Conservation (phyloP, 2,888 invertebrate genomes). For the Hyppa rectilinea region DNA sequence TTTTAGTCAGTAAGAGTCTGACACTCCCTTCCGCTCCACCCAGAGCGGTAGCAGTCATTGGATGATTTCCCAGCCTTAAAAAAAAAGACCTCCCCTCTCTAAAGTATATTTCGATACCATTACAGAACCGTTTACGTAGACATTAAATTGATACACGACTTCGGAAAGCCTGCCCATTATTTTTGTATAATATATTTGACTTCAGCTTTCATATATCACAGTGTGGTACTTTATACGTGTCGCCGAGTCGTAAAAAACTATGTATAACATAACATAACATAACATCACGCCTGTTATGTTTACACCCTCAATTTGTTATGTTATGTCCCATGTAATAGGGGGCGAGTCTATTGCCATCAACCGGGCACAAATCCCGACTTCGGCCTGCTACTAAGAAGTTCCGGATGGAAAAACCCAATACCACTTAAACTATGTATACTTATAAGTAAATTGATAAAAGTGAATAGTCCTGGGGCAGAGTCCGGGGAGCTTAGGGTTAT, state of each 20-base stretch:
- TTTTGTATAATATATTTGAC: conserved; percentile 60
- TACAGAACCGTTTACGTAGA: conserved; percentile 49
- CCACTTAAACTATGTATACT: conserved; percentile 6
- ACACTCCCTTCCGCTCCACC: too few species aligned
- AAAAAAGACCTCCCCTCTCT: conserved; percentile 22
- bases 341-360: too few species aligned
- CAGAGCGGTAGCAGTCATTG: too few species aligned
- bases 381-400: too few species aligned
- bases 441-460: conserved; percentile 20
- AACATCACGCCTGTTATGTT: too few species aligned
- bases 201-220: conserved; percentile 46
- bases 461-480: conserved; percentile 20
- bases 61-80: too few species aligned
- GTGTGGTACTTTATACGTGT: conserved; percentile 18
- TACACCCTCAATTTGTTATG: too few species aligned
- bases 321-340: too few species aligned
- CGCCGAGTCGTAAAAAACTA: conserved; percentile 7
- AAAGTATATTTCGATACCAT: conserved; percentile 38
- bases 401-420: too few species aligned
- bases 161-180: conserved; percentile 52
- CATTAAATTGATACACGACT: conserved; percentile 58
- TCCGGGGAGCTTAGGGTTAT: conserved; percentile 41
- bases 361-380: too few species aligned
- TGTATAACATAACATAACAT: too few species aligned
- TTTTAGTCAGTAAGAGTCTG: too few species aligned